Percentiles rank a stretch among this genome's conserved stretches.
phyloP scores from a whole-genome alignment of 2,888 invertebrate genomes.

The Drosophila quinaria region DNA sequence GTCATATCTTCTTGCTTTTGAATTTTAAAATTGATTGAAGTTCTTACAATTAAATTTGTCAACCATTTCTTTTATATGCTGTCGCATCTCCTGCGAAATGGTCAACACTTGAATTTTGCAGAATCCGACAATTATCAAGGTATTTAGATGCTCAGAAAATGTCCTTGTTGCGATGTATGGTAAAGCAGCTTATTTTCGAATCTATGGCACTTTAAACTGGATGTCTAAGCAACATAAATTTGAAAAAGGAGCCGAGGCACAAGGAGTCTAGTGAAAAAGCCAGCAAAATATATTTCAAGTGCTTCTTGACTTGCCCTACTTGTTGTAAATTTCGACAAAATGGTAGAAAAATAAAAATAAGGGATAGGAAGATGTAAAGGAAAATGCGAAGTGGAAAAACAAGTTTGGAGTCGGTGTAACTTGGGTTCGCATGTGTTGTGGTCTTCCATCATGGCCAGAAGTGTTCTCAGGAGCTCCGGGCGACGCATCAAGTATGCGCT shows the following conservation, averaged over 20 bases:
- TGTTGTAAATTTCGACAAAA: slow-evolving; percentile 64
- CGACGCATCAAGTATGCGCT: slow-evolving; percentile 74
- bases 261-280: slow-evolving; percentile 13
- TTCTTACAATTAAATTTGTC: not conserved
- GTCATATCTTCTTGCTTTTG: not conserved
- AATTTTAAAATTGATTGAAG: slow-evolving; percentile 14
- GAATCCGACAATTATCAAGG: slow-evolving; percentile 19
- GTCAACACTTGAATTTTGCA: slow-evolving; percentile 29
- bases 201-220: slow-evolving; percentile 57
- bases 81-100: not conserved
- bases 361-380: not conserved
- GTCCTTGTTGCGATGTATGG: slow-evolving; percentile 9
- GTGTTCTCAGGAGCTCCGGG: slow-evolving; percentile 25
- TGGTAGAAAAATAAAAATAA: not conserved
- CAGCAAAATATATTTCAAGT: slow-evolving; percentile 67
- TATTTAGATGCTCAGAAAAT: slow-evolving; percentile 38
- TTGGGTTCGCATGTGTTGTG: slow-evolving; percentile 80
- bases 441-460: slow-evolving; percentile 73
- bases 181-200: slow-evolving; percentile 53
- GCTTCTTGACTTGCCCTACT: slow-evolving; percentile 78
- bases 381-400: slow-evolving; percentile 24
- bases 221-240: slow-evolving; percentile 62
- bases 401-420: slow-evolving; percentile 50
- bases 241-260: slow-evolving; percentile 1
- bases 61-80: too few species aligned